Conservation (phyloP, 1,140 invertebrate species). For the Heterodera carotae region DNA sequence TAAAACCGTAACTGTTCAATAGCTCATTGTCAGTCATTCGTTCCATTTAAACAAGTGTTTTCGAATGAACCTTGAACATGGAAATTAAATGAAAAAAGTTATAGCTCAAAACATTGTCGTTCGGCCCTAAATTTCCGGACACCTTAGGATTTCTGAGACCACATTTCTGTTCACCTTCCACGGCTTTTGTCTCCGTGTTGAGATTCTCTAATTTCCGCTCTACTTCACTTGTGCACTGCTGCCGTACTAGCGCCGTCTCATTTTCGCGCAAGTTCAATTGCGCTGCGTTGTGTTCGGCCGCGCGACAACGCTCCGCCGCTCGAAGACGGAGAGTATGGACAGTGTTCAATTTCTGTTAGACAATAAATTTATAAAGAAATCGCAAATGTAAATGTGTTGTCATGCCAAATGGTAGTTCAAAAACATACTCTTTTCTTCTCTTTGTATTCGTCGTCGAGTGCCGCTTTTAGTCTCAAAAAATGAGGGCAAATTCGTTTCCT, state of each 20-base stretch:
- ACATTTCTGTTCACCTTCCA: background rate
- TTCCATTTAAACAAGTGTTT: no score
- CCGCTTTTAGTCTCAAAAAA: background rate
- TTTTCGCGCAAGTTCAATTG: background rate
- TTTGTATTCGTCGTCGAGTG: background rate
- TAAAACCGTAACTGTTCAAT: no score
- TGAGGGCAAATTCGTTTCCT: background rate
- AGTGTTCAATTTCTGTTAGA: background rate
- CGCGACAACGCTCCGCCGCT: background rate
- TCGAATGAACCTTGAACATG: no score
- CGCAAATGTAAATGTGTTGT: no score
- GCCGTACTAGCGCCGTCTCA: background rate
- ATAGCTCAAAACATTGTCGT: no score
- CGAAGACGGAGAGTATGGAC: background rate
- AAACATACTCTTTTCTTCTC: background rate
- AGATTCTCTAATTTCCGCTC: background rate
- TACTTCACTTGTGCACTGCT: background rate
- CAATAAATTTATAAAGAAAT: no score
- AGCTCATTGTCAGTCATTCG: no score
- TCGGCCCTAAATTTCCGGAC: no score
- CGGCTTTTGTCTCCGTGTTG: background rate
- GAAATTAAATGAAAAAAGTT: no score
- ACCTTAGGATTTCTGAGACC: no score
- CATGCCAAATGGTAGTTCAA: no score
- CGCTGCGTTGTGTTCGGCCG: background rate